phyloP scores from a whole-genome alignment of 2,113 vertebrate species.

The Psittacara wagleri region DNA sequence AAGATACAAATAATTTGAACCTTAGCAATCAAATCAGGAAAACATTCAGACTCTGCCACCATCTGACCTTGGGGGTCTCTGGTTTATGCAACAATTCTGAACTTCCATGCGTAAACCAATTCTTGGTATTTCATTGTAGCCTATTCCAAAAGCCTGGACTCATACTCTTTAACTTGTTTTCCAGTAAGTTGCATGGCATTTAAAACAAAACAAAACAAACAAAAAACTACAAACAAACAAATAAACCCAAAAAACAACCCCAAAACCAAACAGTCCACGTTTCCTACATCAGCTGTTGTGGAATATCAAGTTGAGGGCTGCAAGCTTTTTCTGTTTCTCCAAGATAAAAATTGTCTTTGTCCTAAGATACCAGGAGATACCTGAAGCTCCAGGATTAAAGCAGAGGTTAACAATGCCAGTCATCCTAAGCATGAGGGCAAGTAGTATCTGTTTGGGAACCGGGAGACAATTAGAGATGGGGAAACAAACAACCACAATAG shows the following conservation, averaged over 20 bases:
- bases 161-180: background rate
- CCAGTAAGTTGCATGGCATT: background rate
- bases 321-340: background rate
- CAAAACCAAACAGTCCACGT: background rate
- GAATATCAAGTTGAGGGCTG: background rate
- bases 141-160: background rate
- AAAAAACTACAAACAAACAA: background rate
- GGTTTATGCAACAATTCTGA: background rate
- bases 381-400: background rate
- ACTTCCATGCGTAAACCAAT: background rate
- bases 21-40: background rate
- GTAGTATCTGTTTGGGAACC: background rate
- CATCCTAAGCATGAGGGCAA: background rate
- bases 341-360: background rate
- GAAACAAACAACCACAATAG: background rate
- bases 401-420: background rate
- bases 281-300: background rate
- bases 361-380: background rate
- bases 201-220: background rate
- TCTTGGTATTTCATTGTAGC: background rate
- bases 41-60: background rate
- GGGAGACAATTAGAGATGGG: background rate
- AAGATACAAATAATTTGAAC: background rate
- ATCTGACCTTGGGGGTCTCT: background rate
- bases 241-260: background rate